Evolutionary conservation across 2,797 vertebrate genomes (phyloP).

Genomic region (Tokudaia muenninki): DNA sequence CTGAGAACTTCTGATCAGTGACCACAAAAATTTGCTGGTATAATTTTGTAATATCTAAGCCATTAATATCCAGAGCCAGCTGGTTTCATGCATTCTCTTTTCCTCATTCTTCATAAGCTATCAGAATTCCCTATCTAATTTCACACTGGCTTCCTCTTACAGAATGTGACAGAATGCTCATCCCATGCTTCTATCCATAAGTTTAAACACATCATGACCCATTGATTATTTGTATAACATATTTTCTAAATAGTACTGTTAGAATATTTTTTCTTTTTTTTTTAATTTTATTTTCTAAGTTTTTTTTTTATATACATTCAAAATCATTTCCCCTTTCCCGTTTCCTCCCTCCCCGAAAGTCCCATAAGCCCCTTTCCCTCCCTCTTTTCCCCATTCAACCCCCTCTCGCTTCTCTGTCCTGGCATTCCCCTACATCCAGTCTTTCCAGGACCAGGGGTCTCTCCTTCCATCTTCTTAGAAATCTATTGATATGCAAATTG

Average conservation of each 20-base stretch:
- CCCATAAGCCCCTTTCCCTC: no score
- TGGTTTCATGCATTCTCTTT: not conserved
- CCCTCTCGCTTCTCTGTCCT: no score
- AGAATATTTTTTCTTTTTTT: no score
- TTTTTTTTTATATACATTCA: no score
- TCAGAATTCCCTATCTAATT: slow-evolving; percentile 65
- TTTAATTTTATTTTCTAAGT: no score
- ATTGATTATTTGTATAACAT: not conserved
- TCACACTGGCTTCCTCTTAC: slow-evolving; percentile 65
- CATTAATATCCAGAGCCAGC: not conserved
- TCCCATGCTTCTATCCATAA: not conserved
- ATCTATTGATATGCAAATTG: no score
- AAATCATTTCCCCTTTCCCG: no score
- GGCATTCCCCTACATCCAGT: no score
- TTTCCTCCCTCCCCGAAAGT: no score
- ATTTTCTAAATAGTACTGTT: slow-evolving; percentile 4
- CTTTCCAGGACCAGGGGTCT: no score
- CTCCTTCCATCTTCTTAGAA: no score
- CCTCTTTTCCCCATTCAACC: no score
- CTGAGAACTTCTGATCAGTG: slow-evolving; percentile 21
- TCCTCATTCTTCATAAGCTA: slow-evolving; percentile 50
- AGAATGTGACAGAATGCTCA: slow-evolving; percentile 5
- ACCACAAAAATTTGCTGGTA: slow-evolving; percentile 35
- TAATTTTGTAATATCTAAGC: slow-evolving; percentile 59
- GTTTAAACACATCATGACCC: not conserved